Percentiles rank a stretch among this genome's conserved stretches.
Conservation (phyloP, 2,797 vertebrate genomes). For the Antrozous pallidus region DNA sequence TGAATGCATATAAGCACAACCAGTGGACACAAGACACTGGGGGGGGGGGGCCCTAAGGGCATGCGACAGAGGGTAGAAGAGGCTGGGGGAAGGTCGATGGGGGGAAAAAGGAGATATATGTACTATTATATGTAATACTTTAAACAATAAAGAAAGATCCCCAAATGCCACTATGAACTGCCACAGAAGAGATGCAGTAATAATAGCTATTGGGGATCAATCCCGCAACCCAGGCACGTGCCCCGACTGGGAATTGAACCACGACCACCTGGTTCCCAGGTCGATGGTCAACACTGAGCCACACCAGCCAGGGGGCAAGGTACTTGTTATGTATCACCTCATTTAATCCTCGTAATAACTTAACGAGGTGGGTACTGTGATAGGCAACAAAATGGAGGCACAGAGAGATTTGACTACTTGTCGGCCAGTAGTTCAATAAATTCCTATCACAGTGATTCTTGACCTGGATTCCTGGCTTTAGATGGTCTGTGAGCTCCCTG, state of each 20-base stretch:
- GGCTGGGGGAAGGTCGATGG: too few species aligned
- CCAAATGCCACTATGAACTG: not conserved
- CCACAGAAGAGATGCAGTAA: not conserved
- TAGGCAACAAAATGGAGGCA: not conserved
- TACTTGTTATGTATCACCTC: not conserved
- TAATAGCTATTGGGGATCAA: not conserved
- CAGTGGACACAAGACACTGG: too few species aligned
- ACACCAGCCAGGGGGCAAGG: not conserved
- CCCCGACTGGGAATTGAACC: too few species aligned
- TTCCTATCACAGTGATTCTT: not conserved
- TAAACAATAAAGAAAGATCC: not conserved
- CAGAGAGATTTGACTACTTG: not conserved
- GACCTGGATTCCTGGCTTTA: not conserved
- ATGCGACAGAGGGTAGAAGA: too few species aligned
- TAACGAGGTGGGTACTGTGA: not conserved
- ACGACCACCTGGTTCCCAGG: too few species aligned
- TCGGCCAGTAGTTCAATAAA: not conserved
- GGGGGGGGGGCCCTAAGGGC: too few species aligned
- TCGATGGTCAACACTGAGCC: too few species aligned
- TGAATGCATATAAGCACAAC: too few species aligned
- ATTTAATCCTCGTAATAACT: not conserved
- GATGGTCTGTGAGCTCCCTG: not conserved
- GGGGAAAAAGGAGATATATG: too few species aligned
- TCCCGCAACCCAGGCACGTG: too few species aligned
- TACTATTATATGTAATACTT: too few species aligned